Base-by-base conservation (phyloP, 2,797 vertebrate species). In the Salarias fasciatus region DNA sequence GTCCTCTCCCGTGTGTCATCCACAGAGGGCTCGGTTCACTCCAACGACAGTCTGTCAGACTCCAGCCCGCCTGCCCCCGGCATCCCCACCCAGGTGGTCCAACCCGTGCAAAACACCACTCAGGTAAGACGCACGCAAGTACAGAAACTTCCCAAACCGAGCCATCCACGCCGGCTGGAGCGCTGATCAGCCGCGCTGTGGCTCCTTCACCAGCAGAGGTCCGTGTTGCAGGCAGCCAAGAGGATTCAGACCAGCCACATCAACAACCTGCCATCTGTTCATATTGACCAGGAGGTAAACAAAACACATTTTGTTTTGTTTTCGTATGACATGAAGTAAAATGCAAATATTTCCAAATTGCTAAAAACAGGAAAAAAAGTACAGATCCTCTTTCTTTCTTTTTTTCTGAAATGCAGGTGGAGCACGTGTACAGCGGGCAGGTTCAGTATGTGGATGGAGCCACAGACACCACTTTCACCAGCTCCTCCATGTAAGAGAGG, bases 401-500 rank as follows among this genome's bases (percentile, higher is more conserved):
- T 18, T 35, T 3, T 35, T 6, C 1, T 6, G 35, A 35, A 58
- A 41, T 54, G 31, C 89, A 95, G 92, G 94, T 95, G 49, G 91
- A 95, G 42, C 94, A 96, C 38, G 95, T 95, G 33, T 97, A 94
- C 79, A 82, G 95, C 29, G 92, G 91, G 58, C 95, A 95, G 82
- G 94, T 95, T 72, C 95, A 96, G 84, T 97, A 96, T 60, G 95
- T 96, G 86, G 96, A 97, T 24, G 94, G 92, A 13, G 72, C 72
- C 53, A 89, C 89, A 12, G 94, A 94, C 0, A 61, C 90, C 24
- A 78, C 88, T 60, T 96, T 94, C 74, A 85, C 89, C 59, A 88
- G 92, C 0, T 89, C 94, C 77, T 92, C 90, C 65, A 94, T 95
- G 95, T 95, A 84, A 92, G 94, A 24, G 2, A 78, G 61, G 59